These are phyloP conservation scores for Butorides virescens DNA, from an alignment of 2,113 vertebrate genomes.

Conservation along the genomic window DNA sequence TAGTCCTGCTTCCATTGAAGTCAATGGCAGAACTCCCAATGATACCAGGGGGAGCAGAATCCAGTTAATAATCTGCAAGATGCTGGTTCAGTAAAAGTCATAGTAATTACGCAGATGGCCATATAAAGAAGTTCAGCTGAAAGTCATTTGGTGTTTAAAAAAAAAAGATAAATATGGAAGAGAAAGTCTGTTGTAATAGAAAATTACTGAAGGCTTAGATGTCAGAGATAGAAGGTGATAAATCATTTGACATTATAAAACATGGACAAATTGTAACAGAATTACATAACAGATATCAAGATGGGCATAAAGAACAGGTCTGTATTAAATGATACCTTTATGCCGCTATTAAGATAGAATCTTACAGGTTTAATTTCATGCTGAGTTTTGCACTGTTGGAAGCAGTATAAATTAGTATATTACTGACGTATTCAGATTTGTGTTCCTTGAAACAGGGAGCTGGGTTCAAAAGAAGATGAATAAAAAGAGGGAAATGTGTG, in stretches of 20 bases:
- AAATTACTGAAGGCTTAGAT: neutral
- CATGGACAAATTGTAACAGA: neutral
- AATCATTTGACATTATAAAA: neutral
- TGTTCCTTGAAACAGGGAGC: neutral
- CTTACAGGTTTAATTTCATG: constrained; percentile 35
- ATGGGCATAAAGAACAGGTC: neutral
- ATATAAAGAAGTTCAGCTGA: neutral
- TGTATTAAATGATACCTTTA: neutral
- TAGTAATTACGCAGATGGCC: neutral
- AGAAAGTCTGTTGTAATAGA: neutral
- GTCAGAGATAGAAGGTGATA: neutral
- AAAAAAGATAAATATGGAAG: neutral
- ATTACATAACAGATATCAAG: neutral
- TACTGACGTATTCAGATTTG: constrained; percentile 1
- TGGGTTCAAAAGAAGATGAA: neutral
- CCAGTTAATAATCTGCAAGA: neutral
- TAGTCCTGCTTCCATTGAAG: neutral
- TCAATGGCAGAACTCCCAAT: constrained; percentile 4
- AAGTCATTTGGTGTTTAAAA: neutral
- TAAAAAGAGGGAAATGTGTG: neutral
- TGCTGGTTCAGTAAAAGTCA: constrained; percentile 14
- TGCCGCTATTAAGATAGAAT: neutral
- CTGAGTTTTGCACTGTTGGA: constrained; percentile 20
- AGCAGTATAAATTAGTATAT: constrained; percentile 13
- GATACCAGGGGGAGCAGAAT: neutral